phyloP scores from a whole-genome alignment of 2,113 vertebrate species.

The Scophthalmus maximus region DNA sequence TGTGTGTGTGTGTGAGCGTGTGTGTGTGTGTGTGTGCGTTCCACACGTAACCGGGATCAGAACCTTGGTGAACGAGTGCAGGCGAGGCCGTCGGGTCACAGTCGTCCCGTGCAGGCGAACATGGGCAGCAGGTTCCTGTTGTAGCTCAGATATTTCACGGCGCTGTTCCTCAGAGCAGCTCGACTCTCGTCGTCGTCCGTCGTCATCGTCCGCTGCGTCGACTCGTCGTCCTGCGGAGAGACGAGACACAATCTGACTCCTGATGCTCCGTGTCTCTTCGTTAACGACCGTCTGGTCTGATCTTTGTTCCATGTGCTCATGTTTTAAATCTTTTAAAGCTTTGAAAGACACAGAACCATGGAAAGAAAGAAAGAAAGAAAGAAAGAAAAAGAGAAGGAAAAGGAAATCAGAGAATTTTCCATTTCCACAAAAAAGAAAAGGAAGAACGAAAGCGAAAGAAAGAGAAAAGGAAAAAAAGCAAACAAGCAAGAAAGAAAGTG shows the following conservation, averaged over 20 bases:
- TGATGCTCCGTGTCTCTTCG: no score
- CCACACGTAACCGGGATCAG: no score
- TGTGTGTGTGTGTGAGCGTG: not conserved
- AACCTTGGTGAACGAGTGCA: not conserved
- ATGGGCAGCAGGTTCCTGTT: slow-evolving; percentile 90
- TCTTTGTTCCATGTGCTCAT: no score
- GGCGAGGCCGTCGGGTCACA: slow-evolving; percentile 23
- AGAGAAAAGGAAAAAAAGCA: not conserved
- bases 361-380: no score
- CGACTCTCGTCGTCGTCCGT: slow-evolving; percentile 47
- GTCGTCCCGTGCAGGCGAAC: slow-evolving; percentile 82
- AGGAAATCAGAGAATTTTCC: no score
- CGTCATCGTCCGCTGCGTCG: slow-evolving; percentile 62
- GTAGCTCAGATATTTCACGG: slow-evolving; percentile 84
- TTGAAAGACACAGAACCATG: no score
- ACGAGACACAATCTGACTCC: no score
- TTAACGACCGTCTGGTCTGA: no score
- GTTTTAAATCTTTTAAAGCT: no score
- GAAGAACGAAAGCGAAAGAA: not conserved
- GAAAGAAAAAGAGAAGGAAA: no score
- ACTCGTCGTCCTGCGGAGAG: slow-evolving; percentile 34
- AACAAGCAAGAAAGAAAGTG: not conserved
- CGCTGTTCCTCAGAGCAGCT: slow-evolving; percentile 74
- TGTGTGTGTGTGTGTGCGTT: no score
- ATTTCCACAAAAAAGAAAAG: not conserved